phyloP scores from a whole-genome alignment of 2,888 invertebrate species.

The Ormyrus labotus region DNA sequence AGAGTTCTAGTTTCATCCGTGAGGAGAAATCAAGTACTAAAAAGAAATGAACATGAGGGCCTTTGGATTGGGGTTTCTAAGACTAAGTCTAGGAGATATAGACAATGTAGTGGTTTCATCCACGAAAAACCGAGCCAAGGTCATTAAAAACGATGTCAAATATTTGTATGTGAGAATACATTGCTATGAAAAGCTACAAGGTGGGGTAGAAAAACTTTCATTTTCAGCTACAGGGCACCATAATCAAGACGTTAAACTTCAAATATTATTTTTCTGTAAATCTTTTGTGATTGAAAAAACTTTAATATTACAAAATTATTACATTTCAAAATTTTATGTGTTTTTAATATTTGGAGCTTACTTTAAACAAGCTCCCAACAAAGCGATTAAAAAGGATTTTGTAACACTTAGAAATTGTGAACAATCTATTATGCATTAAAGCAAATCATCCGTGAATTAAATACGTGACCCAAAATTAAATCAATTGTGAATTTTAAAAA shows the following conservation, averaged over 20 bases:
- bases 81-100: constrained; percentile 36
- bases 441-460: too few species aligned
- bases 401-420: too few species aligned
- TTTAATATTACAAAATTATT: too few species aligned
- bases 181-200: constrained; percentile 33
- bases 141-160: constrained; percentile 29
- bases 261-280: background rate
- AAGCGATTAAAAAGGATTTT: too few species aligned
- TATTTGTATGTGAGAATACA: background rate
- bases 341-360: background rate
- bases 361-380: too few species aligned
- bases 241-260: background rate
- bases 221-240: background rate
- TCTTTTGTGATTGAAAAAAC: too few species aligned
- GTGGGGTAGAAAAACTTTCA: constrained; percentile 6
- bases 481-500: too few species aligned
- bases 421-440: too few species aligned
- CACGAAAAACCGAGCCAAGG: constrained; percentile 34
- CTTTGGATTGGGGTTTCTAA: constrained; percentile 36
- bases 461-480: too few species aligned
- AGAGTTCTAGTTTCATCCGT: constrained; percentile 24
- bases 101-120: constrained; percentile 27
- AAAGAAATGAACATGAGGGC: constrained; percentile 39
- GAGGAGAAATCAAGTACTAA: constrained; percentile 26
- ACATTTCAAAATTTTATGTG: background rate